Evolutionary conservation across 2,888 invertebrate genomes (phyloP).

Genomic region (Psylliodes chrysocephalus): DNA sequence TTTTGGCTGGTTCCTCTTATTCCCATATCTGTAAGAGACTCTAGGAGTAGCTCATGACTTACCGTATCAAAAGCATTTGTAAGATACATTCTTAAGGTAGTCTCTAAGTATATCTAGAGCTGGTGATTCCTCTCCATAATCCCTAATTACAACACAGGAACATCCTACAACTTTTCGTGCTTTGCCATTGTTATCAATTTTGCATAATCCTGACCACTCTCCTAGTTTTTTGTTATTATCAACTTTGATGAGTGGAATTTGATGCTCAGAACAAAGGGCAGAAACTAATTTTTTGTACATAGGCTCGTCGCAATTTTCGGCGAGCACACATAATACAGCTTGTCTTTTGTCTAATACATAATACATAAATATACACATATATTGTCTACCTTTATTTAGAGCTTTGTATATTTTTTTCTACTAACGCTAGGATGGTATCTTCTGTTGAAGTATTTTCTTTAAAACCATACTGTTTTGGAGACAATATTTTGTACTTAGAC

Average conservation of each 20-base stretch:
- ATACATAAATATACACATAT: too few species aligned
- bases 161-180: constrained; percentile 98
- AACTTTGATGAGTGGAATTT: constrained; percentile 96
- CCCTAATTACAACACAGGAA: constrained; percentile 97
- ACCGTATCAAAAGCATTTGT: too few species aligned
- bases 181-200: constrained; percentile 99
- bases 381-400: too few species aligned
- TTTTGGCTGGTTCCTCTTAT: too few species aligned
- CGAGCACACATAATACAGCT: constrained; percentile 95
- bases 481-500: too few species aligned
- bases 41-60: too few species aligned
- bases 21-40: too few species aligned
- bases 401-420: too few species aligned
- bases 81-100: constrained; percentile 91
- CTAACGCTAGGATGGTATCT: too few species aligned
- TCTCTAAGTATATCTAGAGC: constrained; percentile 95
- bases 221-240: constrained; percentile 99
- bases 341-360: constrained; percentile 99
- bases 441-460: too few species aligned
- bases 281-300: constrained; percentile 97
- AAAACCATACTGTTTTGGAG: too few species aligned
- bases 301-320: constrained; percentile 98
- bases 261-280: constrained; percentile 97
- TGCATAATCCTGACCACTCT: constrained; percentile 99
- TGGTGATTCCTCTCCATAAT: constrained; percentile 97